Conservation (phyloP, 2,113 vertebrate species). For the Antennarius striatus region DNA sequence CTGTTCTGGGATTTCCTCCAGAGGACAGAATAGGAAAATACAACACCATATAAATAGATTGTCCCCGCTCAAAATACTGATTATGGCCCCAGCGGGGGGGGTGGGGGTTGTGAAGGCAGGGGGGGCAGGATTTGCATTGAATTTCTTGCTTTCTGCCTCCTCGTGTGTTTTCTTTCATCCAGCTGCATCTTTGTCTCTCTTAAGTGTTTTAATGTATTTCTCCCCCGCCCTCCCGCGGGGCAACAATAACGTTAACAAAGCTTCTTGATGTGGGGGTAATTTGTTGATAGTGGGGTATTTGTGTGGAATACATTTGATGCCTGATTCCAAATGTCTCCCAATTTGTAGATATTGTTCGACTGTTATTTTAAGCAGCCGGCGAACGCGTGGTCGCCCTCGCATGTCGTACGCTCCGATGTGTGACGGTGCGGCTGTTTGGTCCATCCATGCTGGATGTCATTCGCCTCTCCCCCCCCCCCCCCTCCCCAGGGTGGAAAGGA, state of each 20-base stretch:
- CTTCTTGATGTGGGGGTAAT: conserved; percentile 37
- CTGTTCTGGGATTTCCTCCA: conserved; percentile 66
- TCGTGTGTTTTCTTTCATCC: conserved; percentile 48
- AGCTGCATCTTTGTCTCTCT: conserved; percentile 47
- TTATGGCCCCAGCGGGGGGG: conserved; percentile 30
- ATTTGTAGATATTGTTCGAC: conserved; percentile 9
- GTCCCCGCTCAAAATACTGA: conserved; percentile 48
- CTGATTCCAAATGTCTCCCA: background rate
- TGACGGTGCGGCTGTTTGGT: background rate
- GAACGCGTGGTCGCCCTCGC: conserved; percentile 1
- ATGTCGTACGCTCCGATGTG: conserved; percentile 20
- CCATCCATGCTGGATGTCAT: conserved; percentile 34
- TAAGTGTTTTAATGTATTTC: conserved; percentile 54
- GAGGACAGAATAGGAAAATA: conserved; percentile 64
- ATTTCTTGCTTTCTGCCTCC: conserved; percentile 44
- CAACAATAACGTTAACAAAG: conserved; percentile 50
- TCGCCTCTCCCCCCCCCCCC: conserved; percentile 28
- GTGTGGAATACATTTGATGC: background rate
- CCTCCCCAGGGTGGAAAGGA: conserved; percentile 72
- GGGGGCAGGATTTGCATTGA: conserved; percentile 51
- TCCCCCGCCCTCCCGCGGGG: conserved; percentile 38
- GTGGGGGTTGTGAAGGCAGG: background rate
- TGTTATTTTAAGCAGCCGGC: conserved; percentile 10
- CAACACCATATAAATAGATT: conserved; percentile 69
- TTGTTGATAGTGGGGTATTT: conserved; percentile 28